Evolutionary conservation across 2,888 invertebrate genomes (phyloP), one percentile per base, ranked within the genome.

Genomic region (Dynastes maya): DNA sequence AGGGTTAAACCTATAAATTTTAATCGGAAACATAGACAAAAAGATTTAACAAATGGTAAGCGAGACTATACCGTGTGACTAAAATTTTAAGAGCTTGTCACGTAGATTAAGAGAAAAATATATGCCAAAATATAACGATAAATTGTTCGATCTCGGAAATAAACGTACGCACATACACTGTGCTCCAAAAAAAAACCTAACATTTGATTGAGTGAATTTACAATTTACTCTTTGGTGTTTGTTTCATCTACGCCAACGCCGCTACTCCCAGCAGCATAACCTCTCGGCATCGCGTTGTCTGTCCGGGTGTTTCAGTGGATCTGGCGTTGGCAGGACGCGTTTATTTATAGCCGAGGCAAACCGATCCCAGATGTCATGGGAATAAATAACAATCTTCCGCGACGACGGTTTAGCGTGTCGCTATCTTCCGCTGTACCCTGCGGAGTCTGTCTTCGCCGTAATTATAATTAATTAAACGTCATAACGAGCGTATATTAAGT

Each of bases 301-400:
- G 55, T n/a, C 4, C 6, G 5, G 55, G 55, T 55, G 45, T 8
- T 45, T 11, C 45, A 45, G 55, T 32, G 63, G 22, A 29, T 58
- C 65, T 68, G 68, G 68, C 51, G 68, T 68, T 68, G 68, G 68
- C 68, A 68, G 51, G 51, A n/a, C 51, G 51, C 29, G 68, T 51
- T 8, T 68, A 68, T 68, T 68, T 68, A 68, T 68, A 68, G 49
- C 51, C 40, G 40, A 32, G 32, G 13, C 63, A 27, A 68, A 51
- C 49, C 68, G 11, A 68, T 68, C 68, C 45, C 68, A 51, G 68
- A 68, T 68, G 68, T 68, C 68, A 29, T 13, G 27, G 51, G 68
- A 51, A 68, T 68, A 68, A 68, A 68, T 68, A 68, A 68, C 68
- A 51, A 51, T 68, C 68, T 68, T 51, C 40, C 68, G 51, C 51